Percentiles rank a stretch among this genome's conserved stretches.
These are phyloP conservation scores for Malurus elegans DNA, from an alignment of 2,113 vertebrate species.

Conservation along the genomic window DNA sequence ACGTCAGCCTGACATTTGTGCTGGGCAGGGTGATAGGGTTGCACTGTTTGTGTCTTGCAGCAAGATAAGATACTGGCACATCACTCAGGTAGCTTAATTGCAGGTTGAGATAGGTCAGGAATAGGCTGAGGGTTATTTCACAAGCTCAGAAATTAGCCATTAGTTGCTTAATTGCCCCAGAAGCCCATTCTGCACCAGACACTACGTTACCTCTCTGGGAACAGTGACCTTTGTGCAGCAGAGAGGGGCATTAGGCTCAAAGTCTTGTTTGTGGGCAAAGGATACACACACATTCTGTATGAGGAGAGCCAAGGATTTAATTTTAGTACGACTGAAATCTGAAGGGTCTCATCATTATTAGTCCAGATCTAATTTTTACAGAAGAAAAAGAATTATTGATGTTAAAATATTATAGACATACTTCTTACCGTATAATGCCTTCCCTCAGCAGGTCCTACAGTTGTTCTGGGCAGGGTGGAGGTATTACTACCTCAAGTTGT, in stretches of 20 bases:
- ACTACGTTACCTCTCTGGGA: background rate
- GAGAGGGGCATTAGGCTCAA: background rate
- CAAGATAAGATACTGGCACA: background rate
- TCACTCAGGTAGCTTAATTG: background rate
- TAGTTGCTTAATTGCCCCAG: background rate
- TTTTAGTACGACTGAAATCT: background rate
- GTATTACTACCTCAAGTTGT: background rate
- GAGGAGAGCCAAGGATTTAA: background rate
- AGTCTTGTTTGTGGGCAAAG: background rate
- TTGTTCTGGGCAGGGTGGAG: background rate
- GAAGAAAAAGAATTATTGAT: background rate
- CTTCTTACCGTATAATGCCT: background rate
- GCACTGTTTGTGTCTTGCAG: background rate
- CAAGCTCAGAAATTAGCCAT: background rate
- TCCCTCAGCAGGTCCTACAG: background rate
- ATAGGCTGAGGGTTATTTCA: background rate
- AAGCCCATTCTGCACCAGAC: background rate
- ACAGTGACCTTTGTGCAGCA: background rate
- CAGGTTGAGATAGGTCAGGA: background rate
- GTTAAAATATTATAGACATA: background rate
- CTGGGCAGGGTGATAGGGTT: background rate
- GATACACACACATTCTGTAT: fast-evolving
- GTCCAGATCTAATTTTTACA: background rate
- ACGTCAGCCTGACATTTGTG: fast-evolving
- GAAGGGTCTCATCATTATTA: background rate